Evolutionary conservation across 2,888 invertebrate genomes (phyloP).

Genomic region (Taphrorychus bicolor): DNA sequence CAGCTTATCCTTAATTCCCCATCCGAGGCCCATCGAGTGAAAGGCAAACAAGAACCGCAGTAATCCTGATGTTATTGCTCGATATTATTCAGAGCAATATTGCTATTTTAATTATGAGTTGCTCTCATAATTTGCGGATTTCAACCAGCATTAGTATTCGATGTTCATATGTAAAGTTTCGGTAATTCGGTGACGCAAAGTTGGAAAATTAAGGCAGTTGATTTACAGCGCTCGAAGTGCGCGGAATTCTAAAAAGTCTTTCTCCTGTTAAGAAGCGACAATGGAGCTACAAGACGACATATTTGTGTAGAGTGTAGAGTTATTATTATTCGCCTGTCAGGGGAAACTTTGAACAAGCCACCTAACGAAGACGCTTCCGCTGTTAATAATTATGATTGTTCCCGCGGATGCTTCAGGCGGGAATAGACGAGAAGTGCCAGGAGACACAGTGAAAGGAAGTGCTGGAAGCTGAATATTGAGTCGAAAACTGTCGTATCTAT

Average conservation of each 20-base stretch:
- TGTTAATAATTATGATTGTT: not conserved
- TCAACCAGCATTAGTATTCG: not conserved
- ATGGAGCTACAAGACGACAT: too few relatives aligned
- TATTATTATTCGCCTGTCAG: not conserved
- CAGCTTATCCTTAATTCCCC: too few relatives aligned
- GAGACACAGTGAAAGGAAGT: too few relatives aligned
- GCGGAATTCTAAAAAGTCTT: conserved; percentile 1
- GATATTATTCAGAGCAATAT: too few relatives aligned
- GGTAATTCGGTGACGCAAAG: not conserved
- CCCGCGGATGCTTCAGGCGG: too few relatives aligned
- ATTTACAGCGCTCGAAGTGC: not conserved
- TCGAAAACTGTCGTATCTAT: too few relatives aligned
- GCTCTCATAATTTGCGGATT: not conserved
- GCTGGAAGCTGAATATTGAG: too few relatives aligned
- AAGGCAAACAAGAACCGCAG: too few relatives aligned
- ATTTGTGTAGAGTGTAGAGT: not conserved
- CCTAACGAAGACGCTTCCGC: not conserved
- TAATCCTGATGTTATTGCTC: too few relatives aligned
- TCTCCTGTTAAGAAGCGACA: not conserved
- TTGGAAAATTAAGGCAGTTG: not conserved
- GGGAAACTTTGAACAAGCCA: not conserved
- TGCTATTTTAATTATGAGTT: too few relatives aligned
- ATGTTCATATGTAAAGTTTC: not conserved
- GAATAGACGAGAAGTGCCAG: too few relatives aligned
- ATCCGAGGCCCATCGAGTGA: too few relatives aligned